These are phyloP conservation scores for Apamea anceps DNA, from an alignment of 2,888 invertebrate genomes.

Conservation along the genomic window DNA sequence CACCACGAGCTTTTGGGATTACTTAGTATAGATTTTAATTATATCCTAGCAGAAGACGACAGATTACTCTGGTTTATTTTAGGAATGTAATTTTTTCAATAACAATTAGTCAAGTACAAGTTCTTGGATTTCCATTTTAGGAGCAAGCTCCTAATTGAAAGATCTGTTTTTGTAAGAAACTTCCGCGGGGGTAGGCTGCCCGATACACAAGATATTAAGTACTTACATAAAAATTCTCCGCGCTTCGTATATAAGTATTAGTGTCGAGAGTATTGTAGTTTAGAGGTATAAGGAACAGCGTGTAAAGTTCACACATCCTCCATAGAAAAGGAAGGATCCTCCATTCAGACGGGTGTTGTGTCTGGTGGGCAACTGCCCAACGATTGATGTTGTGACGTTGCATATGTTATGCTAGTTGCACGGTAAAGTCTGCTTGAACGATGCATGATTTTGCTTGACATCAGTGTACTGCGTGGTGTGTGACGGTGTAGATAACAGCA, in stretches of 20 bases:
- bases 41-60: not conserved
- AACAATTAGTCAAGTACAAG: not conserved
- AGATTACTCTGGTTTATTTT: not conserved
- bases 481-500: too few relatives aligned
- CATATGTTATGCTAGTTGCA: too few relatives aligned
- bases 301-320: too few relatives aligned
- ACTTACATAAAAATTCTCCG: not conserved
- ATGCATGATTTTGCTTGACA: too few relatives aligned
- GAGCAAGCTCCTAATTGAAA: not conserved
- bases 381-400: too few relatives aligned
- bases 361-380: too few relatives aligned
- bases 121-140: not conserved
- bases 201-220: not conserved
- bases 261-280: not conserved
- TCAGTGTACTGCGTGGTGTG: too few relatives aligned
- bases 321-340: too few relatives aligned
- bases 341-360: too few relatives aligned
- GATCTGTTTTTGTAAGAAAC: not conserved
- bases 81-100: not conserved
- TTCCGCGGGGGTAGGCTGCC: not conserved
- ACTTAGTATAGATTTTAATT: not conserved
- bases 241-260: not conserved
- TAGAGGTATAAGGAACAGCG: too few relatives aligned
- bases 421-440: too few relatives aligned
- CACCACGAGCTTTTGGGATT: not conserved